These are phyloP conservation scores for Clarias gariepinus DNA, from an alignment of 2,113 vertebrate genomes.

Conservation along the genomic window DNA sequence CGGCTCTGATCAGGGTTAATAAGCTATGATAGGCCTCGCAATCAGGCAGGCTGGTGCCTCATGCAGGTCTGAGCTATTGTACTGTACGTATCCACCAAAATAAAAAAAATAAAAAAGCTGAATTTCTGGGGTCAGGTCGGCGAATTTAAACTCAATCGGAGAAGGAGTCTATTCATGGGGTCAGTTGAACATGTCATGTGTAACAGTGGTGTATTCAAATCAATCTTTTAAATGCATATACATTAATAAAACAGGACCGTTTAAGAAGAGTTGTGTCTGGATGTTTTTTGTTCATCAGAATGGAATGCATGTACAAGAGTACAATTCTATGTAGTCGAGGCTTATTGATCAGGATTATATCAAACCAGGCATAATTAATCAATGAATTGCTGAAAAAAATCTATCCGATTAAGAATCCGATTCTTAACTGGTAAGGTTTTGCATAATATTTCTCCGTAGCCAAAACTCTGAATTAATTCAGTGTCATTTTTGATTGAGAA, in stretches of 20 bases:
- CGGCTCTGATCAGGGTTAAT: constrained; percentile 55
- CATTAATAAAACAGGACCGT: neutral
- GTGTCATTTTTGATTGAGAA: too few species aligned
- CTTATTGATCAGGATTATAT: too few species aligned
- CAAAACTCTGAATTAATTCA: too few species aligned
- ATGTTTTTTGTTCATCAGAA: too few species aligned
- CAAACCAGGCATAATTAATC: too few species aligned
- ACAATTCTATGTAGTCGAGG: too few species aligned
- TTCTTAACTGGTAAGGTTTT: too few species aligned
- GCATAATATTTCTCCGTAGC: too few species aligned
- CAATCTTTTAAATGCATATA: neutral
- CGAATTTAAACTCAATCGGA: neutral
- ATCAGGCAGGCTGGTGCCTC: constrained; percentile 32
- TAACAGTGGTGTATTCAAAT: neutral
- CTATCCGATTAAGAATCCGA: too few species aligned
- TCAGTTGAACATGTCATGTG: neutral
- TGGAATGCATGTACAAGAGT: too few species aligned
- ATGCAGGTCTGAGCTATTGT: neutral
- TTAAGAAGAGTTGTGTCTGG: too few species aligned
- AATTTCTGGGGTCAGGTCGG: neutral
- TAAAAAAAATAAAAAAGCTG: neutral
- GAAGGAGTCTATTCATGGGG: neutral
- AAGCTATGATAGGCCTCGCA: constrained; percentile 50
- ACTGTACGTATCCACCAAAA: neutral
- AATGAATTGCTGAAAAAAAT: too few species aligned